phyloP scores from a whole-genome alignment of 2,797 vertebrate genomes.

The Catamblyrhynchus diadema region DNA sequence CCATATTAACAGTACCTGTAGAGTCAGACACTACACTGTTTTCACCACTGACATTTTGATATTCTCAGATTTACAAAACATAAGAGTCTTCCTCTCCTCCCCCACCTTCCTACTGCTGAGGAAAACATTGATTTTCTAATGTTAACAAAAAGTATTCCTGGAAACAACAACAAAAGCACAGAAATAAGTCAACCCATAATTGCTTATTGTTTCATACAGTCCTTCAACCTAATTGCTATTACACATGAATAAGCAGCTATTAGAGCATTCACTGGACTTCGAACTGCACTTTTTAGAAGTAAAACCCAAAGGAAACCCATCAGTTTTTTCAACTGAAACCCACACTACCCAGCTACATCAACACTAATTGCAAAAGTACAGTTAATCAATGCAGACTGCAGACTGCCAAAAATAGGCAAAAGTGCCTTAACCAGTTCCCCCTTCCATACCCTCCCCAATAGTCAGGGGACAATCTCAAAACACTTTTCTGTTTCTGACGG shows the following conservation, averaged over 20 bases:
- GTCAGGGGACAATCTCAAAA: neutral
- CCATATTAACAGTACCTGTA: neutral
- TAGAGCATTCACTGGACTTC: neutral
- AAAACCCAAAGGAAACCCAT: neutral
- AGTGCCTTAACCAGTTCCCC: neutral
- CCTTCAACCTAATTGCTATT: slow-evolving; percentile 17
- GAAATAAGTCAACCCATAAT: neutral
- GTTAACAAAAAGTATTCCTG: slow-evolving; percentile 8
- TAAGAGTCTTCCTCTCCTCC: neutral
- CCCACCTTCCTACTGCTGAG: neutral
- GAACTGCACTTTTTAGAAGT: neutral
- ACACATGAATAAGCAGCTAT: slow-evolving; percentile 5
- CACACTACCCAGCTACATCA: neutral
- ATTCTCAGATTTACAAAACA: neutral
- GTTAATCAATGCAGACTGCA: neutral
- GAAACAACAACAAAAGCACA: neutral
- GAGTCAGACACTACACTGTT: neutral
- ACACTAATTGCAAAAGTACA: neutral
- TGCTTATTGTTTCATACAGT: neutral
- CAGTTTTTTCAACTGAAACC: neutral
- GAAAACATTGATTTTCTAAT: neutral
- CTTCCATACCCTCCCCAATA: neutral
- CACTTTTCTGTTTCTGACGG: neutral
- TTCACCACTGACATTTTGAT: neutral
- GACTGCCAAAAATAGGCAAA: neutral